Evolutionary conservation across 2,113 vertebrate genomes (phyloP).

Genomic region (mouse (Mus musculus)): DNA sequence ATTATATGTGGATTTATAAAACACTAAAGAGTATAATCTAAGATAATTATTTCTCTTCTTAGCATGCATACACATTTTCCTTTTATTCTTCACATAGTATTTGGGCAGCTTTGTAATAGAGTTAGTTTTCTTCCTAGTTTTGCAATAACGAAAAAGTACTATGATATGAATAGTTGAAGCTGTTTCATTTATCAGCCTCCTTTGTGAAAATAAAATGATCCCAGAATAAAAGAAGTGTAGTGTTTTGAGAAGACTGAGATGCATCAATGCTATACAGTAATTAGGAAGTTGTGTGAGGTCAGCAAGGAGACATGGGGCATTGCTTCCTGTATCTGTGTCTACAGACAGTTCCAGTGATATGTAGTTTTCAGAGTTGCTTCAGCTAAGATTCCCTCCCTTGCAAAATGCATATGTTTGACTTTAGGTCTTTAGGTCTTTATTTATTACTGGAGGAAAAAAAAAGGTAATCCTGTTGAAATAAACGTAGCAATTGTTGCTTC

Average conservation of each 20-base stretch:
- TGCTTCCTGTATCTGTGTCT: background rate
- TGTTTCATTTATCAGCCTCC: background rate
- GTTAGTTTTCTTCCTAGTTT: slow-evolving; percentile 45
- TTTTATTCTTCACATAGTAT: slow-evolving; percentile 8
- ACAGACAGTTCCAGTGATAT: background rate
- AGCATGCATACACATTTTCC: background rate
- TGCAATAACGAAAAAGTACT: background rate
- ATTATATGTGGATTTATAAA: slow-evolving; percentile 31
- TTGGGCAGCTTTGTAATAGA: background rate
- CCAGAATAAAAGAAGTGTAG: slow-evolving; percentile 8
- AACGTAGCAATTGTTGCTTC: background rate
- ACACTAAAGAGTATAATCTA: background rate
- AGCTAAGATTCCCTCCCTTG: background rate
- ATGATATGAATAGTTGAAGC: background rate
- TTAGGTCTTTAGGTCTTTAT: background rate
- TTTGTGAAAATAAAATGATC: slow-evolving; percentile 36
- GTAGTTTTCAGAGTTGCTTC: background rate
- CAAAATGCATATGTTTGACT: background rate
- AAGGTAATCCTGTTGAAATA: background rate
- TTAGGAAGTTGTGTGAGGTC: slow-evolving; percentile 6
- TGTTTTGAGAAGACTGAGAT: slow-evolving; percentile 47
- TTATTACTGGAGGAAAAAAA: background rate
- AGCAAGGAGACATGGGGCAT: background rate
- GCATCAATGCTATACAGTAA: background rate
- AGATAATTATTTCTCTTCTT: slow-evolving; percentile 20